phyloP scores from a whole-genome alignment of 2,113 vertebrate genomes.

The Hipposideros armiger region DNA sequence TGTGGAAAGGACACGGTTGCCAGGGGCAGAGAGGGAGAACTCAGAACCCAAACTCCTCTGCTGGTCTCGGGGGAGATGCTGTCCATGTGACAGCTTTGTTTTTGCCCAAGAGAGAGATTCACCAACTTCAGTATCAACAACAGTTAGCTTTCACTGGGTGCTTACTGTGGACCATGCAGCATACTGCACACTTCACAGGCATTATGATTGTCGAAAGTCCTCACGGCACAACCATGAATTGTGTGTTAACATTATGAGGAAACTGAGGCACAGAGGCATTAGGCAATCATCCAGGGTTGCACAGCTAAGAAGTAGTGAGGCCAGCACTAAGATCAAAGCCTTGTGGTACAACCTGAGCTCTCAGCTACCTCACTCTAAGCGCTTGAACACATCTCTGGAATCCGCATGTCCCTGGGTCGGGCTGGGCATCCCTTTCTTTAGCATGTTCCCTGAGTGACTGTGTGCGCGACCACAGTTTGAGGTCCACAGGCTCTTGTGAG shows the following conservation, averaged over 20 bases:
- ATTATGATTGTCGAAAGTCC: not conserved
- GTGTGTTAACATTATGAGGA: not conserved
- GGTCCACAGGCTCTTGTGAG: not conserved
- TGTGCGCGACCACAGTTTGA: not conserved
- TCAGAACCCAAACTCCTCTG: not conserved
- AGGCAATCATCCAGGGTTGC: not conserved
- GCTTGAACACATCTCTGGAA: not conserved
- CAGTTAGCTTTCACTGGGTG: not conserved
- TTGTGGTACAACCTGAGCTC: not conserved
- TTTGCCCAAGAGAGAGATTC: not conserved
- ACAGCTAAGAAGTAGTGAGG: not conserved
- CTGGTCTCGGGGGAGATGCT: not conserved
- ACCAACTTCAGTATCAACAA: not conserved
- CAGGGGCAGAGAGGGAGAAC: not conserved
- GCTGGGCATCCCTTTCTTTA: rapidly evolving
- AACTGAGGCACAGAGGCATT: not conserved
- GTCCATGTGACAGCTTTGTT: not conserved
- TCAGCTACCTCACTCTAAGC: not conserved
- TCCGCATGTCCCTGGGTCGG: not conserved
- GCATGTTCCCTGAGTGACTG: not conserved
- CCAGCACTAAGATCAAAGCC: not conserved
- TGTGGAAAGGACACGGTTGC: not conserved
- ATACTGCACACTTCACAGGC: not conserved
- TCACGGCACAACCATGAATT: not conserved
- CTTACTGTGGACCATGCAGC: not conserved